phyloP scores from a whole-genome alignment of 2,797 vertebrate genomes.

The Oreortyx pictus region DNA sequence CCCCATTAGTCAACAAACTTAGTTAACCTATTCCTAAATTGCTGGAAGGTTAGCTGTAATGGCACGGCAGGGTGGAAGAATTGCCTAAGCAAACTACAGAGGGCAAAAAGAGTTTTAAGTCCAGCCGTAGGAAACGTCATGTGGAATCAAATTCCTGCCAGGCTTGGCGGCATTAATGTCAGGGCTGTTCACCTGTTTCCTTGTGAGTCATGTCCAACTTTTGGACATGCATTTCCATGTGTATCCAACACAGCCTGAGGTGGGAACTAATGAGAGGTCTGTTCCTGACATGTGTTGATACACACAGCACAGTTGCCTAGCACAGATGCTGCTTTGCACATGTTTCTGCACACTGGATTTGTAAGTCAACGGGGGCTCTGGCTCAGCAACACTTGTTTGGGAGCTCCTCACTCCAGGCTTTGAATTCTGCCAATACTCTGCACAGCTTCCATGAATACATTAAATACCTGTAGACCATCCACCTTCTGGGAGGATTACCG shows the following conservation, averaged over 20 bases:
- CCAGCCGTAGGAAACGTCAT: not conserved
- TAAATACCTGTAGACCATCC: slow-evolving; percentile 60
- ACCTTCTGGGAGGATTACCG: slow-evolving; percentile 53
- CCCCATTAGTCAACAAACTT: not conserved
- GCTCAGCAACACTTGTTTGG: not conserved
- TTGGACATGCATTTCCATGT: not conserved
- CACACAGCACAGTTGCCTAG: slow-evolving; percentile 4
- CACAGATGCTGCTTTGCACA: slow-evolving; percentile 2
- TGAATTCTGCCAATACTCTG: slow-evolving; percentile 29
- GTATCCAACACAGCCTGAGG: slow-evolving; percentile 18
- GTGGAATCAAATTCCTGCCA: not conserved
- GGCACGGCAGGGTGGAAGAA: not conserved
- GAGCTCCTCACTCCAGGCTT: not conserved
- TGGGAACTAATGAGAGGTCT: slow-evolving; percentile 3
- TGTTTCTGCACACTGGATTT: not conserved
- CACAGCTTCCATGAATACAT: slow-evolving; percentile 53
- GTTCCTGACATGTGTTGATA: slow-evolving; percentile 42
- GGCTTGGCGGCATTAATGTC: not conserved
- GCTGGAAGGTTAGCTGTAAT: not conserved
- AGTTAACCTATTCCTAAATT: not conserved
- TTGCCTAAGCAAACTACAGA: accelerated
- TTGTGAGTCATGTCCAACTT: slow-evolving; percentile 4
- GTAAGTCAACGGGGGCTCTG: not conserved
- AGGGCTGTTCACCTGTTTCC: slow-evolving; percentile 26
- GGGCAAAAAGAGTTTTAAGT: not conserved